Base-by-base conservation (phyloP, 1,140 invertebrate species). In the Orius insidiosus region DNA sequence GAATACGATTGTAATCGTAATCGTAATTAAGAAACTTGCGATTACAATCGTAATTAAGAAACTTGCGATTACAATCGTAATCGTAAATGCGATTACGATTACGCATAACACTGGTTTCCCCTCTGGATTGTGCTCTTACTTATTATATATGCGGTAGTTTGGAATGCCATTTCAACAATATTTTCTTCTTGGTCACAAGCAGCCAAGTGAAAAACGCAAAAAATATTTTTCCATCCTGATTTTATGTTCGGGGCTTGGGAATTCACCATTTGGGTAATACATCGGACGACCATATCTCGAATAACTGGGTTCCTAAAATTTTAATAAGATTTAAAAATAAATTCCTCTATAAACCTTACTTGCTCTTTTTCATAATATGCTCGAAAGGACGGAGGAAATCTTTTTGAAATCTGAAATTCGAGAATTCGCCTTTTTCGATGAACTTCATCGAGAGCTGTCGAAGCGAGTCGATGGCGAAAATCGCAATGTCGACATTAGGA, bases 181-280 rank as follows among this genome's bases (percentile, higher is more conserved):
- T 78, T 78, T 59, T 95, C 86, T 60, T 98, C 89, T 54, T 85
- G 78, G 66, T 98, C 94, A 9, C 87, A 82, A 1, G 93, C 93
- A 3, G 94, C 93, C 49, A 98, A 70, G 64, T 96, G 92, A 62
- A 98, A 98, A n/a, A 98, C 93, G 47, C 88, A 93, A 59, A 99
- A 99, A 51, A 99, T 97, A 62, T 99, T 99, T 64, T 98, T 98
- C 96, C 96, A 99, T 34, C 96, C 96, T 1, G 95, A 99, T 54
- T 83, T 80, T 37, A 99, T 98, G 56, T 98, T 98, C 7, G 78
- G 80, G 0, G 93, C 86, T 67, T 99, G 94, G 0, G 90, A 93
- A 60, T 96, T 93, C 0, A 99, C 95, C 79, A 99, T 97, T 64
- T 98, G 93, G 1, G 89, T 85, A 4, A 98, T 87, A 62, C 96